Percentiles rank a stretch among this genome's conserved stretches.
Conservation (phyloP, 2,113 vertebrate genomes). For the Erythrolamprus reginae region DNA sequence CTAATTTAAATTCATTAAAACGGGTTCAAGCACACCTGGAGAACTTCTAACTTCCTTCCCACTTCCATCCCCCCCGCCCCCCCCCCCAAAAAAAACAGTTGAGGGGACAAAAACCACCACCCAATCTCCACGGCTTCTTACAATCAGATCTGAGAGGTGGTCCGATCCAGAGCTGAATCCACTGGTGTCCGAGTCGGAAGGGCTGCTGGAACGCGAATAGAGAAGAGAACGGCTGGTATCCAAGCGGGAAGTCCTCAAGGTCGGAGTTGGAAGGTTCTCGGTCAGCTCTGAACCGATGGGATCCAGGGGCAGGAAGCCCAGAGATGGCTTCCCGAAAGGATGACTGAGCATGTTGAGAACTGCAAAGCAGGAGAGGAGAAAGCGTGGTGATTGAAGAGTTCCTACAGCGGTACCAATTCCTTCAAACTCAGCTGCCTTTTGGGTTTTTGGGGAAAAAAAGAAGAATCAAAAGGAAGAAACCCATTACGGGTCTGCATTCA, state of each 20-base stretch:
- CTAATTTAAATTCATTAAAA: neutral
- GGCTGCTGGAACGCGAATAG: slow-evolving; percentile 94
- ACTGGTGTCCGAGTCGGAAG: slow-evolving; percentile 95
- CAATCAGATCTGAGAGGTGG: slow-evolving; percentile 90
- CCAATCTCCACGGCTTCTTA: slow-evolving; percentile 55
- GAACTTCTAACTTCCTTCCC: neutral
- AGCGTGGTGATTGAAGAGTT: neutral
- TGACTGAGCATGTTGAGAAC: slow-evolving; percentile 82
- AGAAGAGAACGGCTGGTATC: slow-evolving; percentile 84
- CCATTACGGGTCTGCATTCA: neutral
- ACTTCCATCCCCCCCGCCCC: neutral
- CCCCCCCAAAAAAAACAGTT: too few relatives aligned
- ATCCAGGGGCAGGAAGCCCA: slow-evolving; percentile 77
- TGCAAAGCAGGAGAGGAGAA: slow-evolving; percentile 46
- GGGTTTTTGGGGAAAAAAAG: neutral
- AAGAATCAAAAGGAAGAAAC: neutral
- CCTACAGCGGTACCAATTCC: neutral
- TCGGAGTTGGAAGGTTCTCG: slow-evolving; percentile 82
- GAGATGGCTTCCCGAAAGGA: slow-evolving; percentile 81
- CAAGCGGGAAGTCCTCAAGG: slow-evolving; percentile 78
- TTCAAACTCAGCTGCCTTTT: neutral
- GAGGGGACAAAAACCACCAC: too few relatives aligned
- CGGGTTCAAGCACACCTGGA: neutral
- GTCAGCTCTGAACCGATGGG: slow-evolving; percentile 81
- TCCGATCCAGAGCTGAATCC: slow-evolving; percentile 98